Conservation (phyloP, 2,113 vertebrate species). For the Phaethornis superciliosus region DNA sequence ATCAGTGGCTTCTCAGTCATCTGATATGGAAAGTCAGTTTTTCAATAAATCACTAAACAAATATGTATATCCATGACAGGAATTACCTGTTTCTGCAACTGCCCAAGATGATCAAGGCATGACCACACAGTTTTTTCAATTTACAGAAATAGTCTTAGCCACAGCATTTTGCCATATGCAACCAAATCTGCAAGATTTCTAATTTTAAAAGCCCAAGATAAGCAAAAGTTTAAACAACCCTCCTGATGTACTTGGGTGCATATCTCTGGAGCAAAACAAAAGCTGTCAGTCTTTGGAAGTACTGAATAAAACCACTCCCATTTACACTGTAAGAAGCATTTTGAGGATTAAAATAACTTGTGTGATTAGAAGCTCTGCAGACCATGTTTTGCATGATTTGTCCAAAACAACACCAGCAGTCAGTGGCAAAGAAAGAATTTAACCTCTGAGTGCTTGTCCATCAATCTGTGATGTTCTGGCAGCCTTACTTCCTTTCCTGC, state of each 20-base stretch:
- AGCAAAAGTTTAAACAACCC: neutral
- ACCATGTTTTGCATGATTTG: neutral
- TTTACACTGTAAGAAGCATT: neutral
- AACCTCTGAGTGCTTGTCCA: neutral
- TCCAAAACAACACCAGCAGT: neutral
- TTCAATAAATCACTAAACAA: constrained; percentile 18
- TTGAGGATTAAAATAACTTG: neutral
- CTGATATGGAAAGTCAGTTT: neutral
- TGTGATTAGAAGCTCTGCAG: neutral
- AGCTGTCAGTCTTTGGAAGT: neutral
- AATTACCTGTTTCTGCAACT: neutral
- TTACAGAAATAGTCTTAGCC: neutral
- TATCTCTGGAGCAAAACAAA: neutral
- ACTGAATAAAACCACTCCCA: neutral
- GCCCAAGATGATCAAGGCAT: neutral
- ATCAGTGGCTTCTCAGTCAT: neutral
- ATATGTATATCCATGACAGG: neutral
- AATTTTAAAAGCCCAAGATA: neutral
- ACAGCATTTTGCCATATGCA: neutral
- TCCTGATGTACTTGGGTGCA: neutral
- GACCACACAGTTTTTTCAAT: neutral
- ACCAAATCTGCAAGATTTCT: neutral
- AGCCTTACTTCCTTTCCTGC: neutral
- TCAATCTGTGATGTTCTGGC: neutral
- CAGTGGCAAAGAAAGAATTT: neutral